Base-by-base conservation (phyloP, 1,140 invertebrate genomes). In the Mya arenaria region DNA sequence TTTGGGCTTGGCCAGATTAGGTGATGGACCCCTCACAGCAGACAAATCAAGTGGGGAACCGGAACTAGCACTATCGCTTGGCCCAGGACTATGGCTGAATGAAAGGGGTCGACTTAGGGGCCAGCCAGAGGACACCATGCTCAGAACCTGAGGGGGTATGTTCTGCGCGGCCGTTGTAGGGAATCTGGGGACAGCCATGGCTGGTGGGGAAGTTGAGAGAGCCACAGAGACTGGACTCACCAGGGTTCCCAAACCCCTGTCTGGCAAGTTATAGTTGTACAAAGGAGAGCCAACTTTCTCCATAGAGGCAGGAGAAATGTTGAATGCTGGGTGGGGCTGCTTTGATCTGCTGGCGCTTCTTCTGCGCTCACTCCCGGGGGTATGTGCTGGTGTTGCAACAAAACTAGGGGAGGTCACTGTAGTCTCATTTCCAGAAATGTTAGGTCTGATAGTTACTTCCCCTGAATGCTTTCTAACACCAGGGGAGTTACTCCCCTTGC, bases 191-290 rank as follows among this genome's bases (percentile, higher is more conserved):
- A 82, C 55, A n/a, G 82, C 41, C 28, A 83, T 68, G 56, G 85
- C 48, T 6, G 83, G 71, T 55, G 84, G 56, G 19, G 84, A 73
- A n/a, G 60, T 39, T 4, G 66, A 58, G 8, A 72, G 30, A 28
- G 52, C 55, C 32, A 60, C 37, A 17, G 78, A 39, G 3, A 58
- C 41, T 15, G 56, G n/a, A 41, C 25, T 60, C 34, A 66, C 68
- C n/a, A 79, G 13, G 2, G 77, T 30, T 10, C 88, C 86, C 17
- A 91, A 72, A n/a, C 90, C 90, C 32, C 90, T 82, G 44, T 91
- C 90, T 63, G 90, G 90, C 36, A 91, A 74, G 71, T 84, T 89
- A 62, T 91, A 91, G 63, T 91, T 89, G 75, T 91, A 91, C 1
- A 86, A 82, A 15, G 72, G 32, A 30, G 86, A 41, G 63, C 66